Evolutionary conservation across 2,113 vertebrate species (phyloP), one percentile per base, ranked within the genome.

Genomic region (Suricata suricatta): DNA sequence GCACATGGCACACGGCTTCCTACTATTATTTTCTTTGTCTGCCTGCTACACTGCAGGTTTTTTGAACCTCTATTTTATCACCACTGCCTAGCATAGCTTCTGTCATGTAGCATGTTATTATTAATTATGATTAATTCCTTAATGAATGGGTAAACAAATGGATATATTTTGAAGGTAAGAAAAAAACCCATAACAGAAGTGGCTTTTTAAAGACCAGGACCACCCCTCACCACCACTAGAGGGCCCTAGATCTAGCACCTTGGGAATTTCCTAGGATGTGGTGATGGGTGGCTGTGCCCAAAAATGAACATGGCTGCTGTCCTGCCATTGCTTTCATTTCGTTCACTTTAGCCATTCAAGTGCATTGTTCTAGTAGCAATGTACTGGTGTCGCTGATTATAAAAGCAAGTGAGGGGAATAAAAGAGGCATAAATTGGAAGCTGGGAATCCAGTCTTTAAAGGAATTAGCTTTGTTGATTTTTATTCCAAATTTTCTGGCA

Each of bases 361-460:
- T 21, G 31, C 31, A 69, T 76, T 82, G 14, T 71, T 74, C 44
- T 93, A 1, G 57, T 84, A 60, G 7, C 27, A 64, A 52, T 19
- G 3, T 77, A 64, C 66, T 77, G 11, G 2, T 77, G 16, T 79
- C 25, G 11, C 25, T 66, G 38, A 66, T 86, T 71, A 80, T 86
- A 79, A 93, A 96, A 89, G 17, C 7, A 83, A 27, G 23, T 38
- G 16, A 13, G 3, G 0, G 31, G 29, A 3, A 31, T 5, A 27
- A 7, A 80, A 21, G 69, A 57, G 27, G 21, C 4, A 57, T 87
- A 33, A 77, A 41, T 31, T 93, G 25, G 29, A 10, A 88, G 69
- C 29, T 64, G 81, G 16, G 54, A 57, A 88, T 77, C 41, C 54
- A 88, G 21, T 88, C n/a, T 92, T 95, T 71, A 80, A 96, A 92